Conservation (phyloP, 2,888 invertebrate species). For the Plebejus anna region DNA sequence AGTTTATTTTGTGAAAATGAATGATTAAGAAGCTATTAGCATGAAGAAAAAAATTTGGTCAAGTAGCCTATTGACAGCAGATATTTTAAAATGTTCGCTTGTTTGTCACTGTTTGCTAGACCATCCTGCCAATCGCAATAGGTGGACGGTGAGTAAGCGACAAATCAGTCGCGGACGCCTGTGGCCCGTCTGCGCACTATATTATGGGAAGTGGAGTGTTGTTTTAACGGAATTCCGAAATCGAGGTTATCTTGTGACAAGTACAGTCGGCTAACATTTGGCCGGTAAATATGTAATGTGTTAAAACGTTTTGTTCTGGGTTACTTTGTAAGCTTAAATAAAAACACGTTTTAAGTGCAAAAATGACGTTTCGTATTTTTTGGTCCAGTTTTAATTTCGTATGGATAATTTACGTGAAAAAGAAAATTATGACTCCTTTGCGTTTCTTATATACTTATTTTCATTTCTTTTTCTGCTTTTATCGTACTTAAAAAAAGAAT, state of each 20-base stretch:
- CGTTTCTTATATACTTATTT: neutral
- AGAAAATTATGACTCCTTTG: neutral
- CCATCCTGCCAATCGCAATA: no score
- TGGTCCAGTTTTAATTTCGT: neutral
- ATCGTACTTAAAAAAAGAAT: neutral
- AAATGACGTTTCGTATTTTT: neutral
- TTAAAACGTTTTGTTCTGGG: conserved; percentile 13
- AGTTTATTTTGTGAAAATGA: no score
- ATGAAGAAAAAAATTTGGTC: no score
- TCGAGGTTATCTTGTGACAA: conserved; percentile 38
- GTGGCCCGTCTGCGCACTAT: conserved; percentile 29
- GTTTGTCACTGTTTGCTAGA: no score
- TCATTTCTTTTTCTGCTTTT: neutral
- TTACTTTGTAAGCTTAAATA: neutral
- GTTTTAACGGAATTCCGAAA: conserved; percentile 40
- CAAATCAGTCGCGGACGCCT: neutral
- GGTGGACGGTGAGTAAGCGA: no score
- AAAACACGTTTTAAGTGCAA: neutral
- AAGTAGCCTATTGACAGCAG: no score
- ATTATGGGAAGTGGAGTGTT: conserved; percentile 41
- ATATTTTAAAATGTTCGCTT: no score
- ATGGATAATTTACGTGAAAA: neutral
- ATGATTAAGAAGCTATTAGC: no score
- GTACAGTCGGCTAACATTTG: conserved; percentile 26
- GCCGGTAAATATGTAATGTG: conserved; percentile 16